Evolutionary conservation across 2,113 vertebrate genomes (phyloP).

Genomic region (Archilochus colubris): DNA sequence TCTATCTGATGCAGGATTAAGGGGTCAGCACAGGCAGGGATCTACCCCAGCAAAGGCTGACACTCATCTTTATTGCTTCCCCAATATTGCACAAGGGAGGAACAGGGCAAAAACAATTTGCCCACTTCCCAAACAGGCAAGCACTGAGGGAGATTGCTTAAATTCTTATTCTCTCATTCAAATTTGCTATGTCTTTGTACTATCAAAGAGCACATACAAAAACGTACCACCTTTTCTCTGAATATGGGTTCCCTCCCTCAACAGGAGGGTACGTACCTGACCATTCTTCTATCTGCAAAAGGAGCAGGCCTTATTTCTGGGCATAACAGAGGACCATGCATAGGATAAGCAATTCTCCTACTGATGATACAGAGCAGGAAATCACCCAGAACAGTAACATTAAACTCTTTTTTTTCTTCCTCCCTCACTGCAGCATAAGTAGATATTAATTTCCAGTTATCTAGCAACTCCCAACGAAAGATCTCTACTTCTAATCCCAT

Average conservation of each 20-base stretch:
- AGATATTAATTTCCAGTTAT: not conserved
- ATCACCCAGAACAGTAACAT: not conserved
- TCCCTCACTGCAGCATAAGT: not conserved
- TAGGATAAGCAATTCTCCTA: not conserved
- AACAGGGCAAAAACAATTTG: not conserved
- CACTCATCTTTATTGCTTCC: not conserved
- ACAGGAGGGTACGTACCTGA: not conserved
- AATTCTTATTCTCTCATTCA: not conserved
- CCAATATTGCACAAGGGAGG: not conserved
- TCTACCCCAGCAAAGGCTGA: not conserved
- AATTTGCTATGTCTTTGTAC: not conserved
- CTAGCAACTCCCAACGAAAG: not conserved
- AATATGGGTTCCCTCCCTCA: not conserved
- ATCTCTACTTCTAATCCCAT: not conserved
- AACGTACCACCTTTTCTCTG: not conserved
- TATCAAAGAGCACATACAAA: not conserved
- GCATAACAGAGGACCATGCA: not conserved
- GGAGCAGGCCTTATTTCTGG: not conserved
- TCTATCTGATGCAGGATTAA: not conserved
- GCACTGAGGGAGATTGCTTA: not conserved
- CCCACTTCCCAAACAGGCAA: accelerated
- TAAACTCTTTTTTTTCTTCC: not conserved
- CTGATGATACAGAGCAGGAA: not conserved
- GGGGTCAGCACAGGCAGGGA: too few relatives aligned
- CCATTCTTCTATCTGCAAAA: not conserved